Percentiles rank a stretch among this genome's conserved stretches.
These are phyloP conservation scores for Pseudonaja textilis DNA, from an alignment of 2,113 vertebrate species.

Conservation along the genomic window DNA sequence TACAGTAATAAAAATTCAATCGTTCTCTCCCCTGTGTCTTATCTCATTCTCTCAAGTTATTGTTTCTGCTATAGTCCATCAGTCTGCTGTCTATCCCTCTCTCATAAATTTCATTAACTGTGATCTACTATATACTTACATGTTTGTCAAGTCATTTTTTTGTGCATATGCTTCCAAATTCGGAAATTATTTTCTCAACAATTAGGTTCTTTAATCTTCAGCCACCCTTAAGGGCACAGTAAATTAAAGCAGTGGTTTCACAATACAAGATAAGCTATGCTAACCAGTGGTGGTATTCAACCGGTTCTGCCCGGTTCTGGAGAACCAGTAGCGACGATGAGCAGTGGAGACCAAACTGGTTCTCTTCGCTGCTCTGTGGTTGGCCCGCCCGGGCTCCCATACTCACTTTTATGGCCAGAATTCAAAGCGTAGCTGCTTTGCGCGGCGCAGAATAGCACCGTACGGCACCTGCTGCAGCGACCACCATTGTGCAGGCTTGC, in stretches of 20 bases:
- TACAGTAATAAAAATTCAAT: not conserved
- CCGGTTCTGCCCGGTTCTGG: too few relatives aligned
- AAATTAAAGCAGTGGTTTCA: not conserved
- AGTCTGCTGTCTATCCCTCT: not conserved
- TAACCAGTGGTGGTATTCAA: too few relatives aligned
- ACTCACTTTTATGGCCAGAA: too few relatives aligned
- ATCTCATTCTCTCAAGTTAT: not conserved
- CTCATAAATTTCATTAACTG: not conserved
- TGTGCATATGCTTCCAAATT: not conserved
- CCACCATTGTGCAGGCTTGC: too few relatives aligned
- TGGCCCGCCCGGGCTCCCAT: too few relatives aligned
- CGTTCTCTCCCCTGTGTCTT: not conserved
- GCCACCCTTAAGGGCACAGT: not conserved
- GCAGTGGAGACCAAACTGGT: too few relatives aligned
- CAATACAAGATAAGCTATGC: too few relatives aligned
- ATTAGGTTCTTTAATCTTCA: not conserved
- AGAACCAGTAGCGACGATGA: too few relatives aligned
- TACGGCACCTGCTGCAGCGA: too few relatives aligned
- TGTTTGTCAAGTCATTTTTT: not conserved
- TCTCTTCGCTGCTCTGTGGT: too few relatives aligned
- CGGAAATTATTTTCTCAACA: not conserved
- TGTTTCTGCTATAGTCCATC: not conserved
- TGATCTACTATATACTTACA: not conserved
- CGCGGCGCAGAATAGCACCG: too few relatives aligned
- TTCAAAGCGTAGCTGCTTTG: too few relatives aligned